Evolutionary conservation across 2,113 vertebrate genomes (phyloP).

Genomic region (Lycocorax pyrrhopterus): DNA sequence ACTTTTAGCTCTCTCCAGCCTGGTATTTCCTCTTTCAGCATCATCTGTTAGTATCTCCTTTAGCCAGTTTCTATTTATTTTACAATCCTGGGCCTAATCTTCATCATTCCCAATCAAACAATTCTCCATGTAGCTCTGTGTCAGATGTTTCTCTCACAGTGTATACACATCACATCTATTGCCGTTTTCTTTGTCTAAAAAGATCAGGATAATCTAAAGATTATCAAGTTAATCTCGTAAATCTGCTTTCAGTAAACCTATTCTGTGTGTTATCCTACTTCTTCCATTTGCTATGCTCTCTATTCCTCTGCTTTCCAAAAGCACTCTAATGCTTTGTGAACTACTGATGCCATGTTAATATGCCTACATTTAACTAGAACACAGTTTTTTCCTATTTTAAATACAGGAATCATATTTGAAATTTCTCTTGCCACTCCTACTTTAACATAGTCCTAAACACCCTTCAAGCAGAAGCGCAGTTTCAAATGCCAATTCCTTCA

Average conservation of each 20-base stretch:
- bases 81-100: constrained; percentile 32
- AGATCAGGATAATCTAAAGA: constrained; percentile 60
- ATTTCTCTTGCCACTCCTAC: not conserved
- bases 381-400: not conserved
- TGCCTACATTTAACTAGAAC: not conserved
- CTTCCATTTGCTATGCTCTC: constrained; percentile 25
- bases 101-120: constrained; percentile 20
- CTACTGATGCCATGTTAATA: not conserved
- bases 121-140: not conserved
- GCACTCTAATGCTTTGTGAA: not conserved
- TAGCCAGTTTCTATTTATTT: constrained; percentile 26
- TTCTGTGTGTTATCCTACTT: constrained; percentile 54
- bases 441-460: constrained; percentile 9
- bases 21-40: not conserved
- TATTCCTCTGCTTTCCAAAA: constrained; percentile 6
- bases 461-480: not conserved
- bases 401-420: not conserved
- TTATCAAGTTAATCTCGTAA: constrained; percentile 61
- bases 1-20: not conserved
- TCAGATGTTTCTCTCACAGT: constrained; percentile 19
- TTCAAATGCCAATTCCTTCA: not conserved
- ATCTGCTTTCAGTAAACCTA: constrained; percentile 54
- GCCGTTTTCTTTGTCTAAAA: constrained; percentile 26
- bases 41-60: constrained; percentile 34
- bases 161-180: constrained; percentile 1